A percentile compares a stretch with the other conserved stretches of the same genome.
Evolutionary conservation across 2,113 vertebrate genomes (phyloP).

Genomic region (Astur gentilis): DNA sequence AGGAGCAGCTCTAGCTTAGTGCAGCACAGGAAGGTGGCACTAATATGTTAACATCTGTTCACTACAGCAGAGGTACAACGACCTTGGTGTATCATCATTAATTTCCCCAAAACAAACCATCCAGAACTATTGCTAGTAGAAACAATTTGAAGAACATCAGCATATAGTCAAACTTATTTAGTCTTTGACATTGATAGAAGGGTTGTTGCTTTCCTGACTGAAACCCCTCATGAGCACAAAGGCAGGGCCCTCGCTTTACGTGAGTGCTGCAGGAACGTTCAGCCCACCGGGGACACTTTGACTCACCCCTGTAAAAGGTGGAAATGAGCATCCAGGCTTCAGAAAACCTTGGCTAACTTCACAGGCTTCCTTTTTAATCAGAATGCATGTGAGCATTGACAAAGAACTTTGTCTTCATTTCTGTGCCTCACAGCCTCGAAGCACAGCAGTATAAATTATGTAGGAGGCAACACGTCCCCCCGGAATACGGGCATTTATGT

Average conservation of each 20-base stretch:
- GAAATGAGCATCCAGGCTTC: background rate
- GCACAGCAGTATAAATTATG: background rate
- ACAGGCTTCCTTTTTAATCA: background rate
- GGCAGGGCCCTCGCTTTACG: background rate
- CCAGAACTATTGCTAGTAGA: constrained; percentile 54
- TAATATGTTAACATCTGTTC: constrained; percentile 63
- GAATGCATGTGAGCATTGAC: background rate
- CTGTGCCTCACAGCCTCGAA: background rate
- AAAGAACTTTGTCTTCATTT: constrained; percentile 2
- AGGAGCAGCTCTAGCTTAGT: background rate
- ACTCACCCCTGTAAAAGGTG: background rate
- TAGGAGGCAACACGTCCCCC: fast-evolving
- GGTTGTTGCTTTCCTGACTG: background rate
- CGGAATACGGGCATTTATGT: background rate
- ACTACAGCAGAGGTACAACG: background rate
- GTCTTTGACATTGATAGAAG: constrained; percentile 45
- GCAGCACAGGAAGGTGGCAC: background rate
- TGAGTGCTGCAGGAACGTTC: fast-evolving
- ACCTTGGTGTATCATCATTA: constrained; percentile 68
- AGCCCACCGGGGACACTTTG: fast-evolving
- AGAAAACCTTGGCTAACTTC: background rate
- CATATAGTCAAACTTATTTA: constrained; percentile 54
- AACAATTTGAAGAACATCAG: constrained; percentile 58
- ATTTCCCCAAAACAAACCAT: constrained; percentile 63
- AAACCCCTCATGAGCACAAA: background rate